Percentiles rank a stretch among this genome's conserved stretches.
Conservation (phyloP, 1,140 invertebrate genomes). For the Drosophila lowei region DNA sequence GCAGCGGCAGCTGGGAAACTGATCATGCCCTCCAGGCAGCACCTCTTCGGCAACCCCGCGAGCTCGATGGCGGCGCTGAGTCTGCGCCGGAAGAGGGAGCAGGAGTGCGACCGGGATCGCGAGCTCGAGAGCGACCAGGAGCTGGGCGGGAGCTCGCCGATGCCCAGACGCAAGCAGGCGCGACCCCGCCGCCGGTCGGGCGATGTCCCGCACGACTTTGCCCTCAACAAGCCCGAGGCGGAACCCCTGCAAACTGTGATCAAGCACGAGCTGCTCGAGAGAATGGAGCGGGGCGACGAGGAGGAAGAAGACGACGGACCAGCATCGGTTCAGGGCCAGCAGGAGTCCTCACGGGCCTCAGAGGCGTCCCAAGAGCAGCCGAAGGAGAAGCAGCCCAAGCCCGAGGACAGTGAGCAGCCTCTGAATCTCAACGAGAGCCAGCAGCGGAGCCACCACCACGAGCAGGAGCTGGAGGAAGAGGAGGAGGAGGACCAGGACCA, state of each 20-base stretch:
- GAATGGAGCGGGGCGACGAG: slow-evolving; percentile 47
- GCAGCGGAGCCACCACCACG: too few species aligned
- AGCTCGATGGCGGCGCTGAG: slow-evolving; percentile 65
- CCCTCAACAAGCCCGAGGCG: slow-evolving; percentile 55
- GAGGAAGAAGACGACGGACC: slow-evolving; percentile 23
- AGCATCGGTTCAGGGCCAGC: slow-evolving; percentile 27
- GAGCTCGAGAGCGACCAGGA: slow-evolving; percentile 72
- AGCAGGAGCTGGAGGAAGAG: slow-evolving; percentile 39
- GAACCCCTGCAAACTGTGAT: slow-evolving; percentile 76
- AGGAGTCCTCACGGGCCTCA: slow-evolving; percentile 11
- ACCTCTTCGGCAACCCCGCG: slow-evolving; percentile 58
- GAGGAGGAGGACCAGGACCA: slow-evolving; percentile 46
- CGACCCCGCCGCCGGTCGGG: slow-evolving; percentile 91
- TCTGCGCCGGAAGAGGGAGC: slow-evolving; percentile 80
- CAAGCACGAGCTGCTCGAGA: slow-evolving; percentile 68
- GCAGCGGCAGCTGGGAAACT: slow-evolving; percentile 46
- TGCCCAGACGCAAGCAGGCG: slow-evolving; percentile 91
- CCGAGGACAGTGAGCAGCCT: slow-evolving; percentile 6
- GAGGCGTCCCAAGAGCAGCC: slow-evolving; percentile 12
- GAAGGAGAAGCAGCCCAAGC: slow-evolving; percentile 20
- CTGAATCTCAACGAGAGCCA: slow-evolving; percentile 19
- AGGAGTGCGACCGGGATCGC: slow-evolving; percentile 60
- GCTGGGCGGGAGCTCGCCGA: slow-evolving; percentile 86
- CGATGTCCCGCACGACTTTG: slow-evolving; percentile 86
- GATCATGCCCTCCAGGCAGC: slow-evolving; percentile 61